Conservation (phyloP, 2,113 vertebrate genomes). For the Gnathonemus echidnorhynchus region DNA sequence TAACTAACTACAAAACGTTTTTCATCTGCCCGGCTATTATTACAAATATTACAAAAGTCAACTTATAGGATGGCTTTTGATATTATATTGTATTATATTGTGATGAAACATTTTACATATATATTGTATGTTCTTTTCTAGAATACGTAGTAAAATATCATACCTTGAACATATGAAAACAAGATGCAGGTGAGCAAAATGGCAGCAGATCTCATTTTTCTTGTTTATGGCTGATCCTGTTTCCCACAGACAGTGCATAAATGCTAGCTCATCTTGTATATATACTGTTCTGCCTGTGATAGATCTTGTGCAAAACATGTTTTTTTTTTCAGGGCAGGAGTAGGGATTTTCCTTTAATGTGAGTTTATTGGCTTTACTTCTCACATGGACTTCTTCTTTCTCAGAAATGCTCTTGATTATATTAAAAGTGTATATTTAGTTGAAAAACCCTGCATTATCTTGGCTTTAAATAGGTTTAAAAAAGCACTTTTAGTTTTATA, state of each 20-base stretch:
- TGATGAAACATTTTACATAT: neutral
- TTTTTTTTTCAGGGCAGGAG: neutral
- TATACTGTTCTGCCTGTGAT: neutral
- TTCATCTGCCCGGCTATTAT: neutral
- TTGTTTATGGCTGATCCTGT: neutral
- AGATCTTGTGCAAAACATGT: neutral
- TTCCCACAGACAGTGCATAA: neutral
- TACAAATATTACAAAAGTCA: neutral
- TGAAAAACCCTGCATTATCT: neutral
- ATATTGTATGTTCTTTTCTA: neutral
- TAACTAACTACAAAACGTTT: neutral
- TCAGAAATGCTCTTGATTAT: neutral
- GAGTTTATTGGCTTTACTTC: neutral
- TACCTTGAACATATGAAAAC: conserved; percentile 15
- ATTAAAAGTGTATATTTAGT: neutral
- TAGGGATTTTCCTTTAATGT: neutral
- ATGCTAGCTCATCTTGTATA: neutral
- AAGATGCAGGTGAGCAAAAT: conserved; percentile 11
- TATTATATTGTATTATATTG: neutral
- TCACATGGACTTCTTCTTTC: neutral
- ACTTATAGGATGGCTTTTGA: neutral
- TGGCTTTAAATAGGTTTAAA: neutral
- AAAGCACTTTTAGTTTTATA: too few species aligned
- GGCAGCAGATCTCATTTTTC: conserved; percentile 7
- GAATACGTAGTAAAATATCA: neutral